These are phyloP conservation scores for Ceraclea dissimilis DNA, from an alignment of 2,888 invertebrate genomes.

Conservation along the genomic window DNA sequence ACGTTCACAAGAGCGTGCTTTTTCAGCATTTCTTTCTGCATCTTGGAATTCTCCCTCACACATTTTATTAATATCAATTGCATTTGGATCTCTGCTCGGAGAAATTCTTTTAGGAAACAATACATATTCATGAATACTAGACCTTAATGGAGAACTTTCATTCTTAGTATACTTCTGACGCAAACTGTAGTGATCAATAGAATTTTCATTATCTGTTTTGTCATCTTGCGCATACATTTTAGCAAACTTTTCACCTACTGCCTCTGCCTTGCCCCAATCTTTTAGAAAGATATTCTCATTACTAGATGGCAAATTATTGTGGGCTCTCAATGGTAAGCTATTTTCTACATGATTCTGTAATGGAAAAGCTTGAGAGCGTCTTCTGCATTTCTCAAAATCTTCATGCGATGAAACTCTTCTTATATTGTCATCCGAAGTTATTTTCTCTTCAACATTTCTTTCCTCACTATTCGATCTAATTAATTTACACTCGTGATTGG, in stretches of 20 bases:
- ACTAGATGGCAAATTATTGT: slow-evolving; percentile 9
- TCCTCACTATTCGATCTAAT: slow-evolving; percentile 56
- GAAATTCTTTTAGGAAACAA: slow-evolving; percentile 30
- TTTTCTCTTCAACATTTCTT: slow-evolving; percentile 34
- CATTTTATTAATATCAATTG: slow-evolving; percentile 29
- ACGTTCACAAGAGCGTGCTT: slow-evolving; percentile 19
- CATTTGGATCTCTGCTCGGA: slow-evolving; percentile 31
- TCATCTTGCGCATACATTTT: slow-evolving; percentile 18
- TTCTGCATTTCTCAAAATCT: slow-evolving; percentile 42
- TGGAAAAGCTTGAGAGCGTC: slow-evolving; percentile 24
- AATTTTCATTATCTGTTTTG: slow-evolving; percentile 31
- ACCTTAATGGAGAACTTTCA: slow-evolving; percentile 39
- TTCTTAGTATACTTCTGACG: slow-evolving; percentile 25
- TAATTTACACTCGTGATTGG: slow-evolving; percentile 52
- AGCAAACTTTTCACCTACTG: slow-evolving; percentile 21
- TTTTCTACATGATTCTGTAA: slow-evolving; percentile 29
- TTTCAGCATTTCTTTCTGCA: slow-evolving; percentile 20
- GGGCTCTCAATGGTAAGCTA: slow-evolving; percentile 10
- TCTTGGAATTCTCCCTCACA: background rate
- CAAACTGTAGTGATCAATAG: slow-evolving; percentile 22
- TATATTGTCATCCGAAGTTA: slow-evolving; percentile 31
- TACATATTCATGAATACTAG: slow-evolving; percentile 28
- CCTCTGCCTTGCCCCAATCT: slow-evolving; percentile 11
- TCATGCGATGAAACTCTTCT: slow-evolving; percentile 58
- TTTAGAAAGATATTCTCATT: slow-evolving; percentile 17